Conservation (phyloP, 2,888 invertebrate genomes). For the Metellina segmentata region DNA sequence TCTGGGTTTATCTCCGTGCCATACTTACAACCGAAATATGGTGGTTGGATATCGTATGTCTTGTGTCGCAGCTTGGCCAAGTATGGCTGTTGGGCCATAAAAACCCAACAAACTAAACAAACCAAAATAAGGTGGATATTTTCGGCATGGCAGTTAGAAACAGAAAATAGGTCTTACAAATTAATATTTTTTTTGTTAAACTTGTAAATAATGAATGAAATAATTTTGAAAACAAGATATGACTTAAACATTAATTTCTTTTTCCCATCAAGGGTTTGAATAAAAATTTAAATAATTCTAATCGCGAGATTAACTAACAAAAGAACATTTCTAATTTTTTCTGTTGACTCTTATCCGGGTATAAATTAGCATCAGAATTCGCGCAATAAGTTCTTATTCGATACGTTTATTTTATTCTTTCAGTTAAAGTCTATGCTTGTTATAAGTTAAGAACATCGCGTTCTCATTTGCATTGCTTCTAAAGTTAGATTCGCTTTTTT, state of each 20-base stretch:
- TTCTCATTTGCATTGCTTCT: background rate
- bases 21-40: background rate
- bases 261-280: background rate
- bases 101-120: too few relatives aligned
- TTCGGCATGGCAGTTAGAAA: background rate
- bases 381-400: background rate
- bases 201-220: background rate
- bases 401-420: background rate
- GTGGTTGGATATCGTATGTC: too few relatives aligned
- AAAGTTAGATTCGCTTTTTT: background rate
- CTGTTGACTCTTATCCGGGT: background rate
- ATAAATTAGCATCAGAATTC: background rate
- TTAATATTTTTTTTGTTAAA: background rate
- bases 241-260: background rate
- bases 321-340: background rate
- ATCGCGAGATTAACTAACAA: background rate
- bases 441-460: background rate
- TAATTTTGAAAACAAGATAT: background rate
- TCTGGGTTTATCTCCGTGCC: background rate
- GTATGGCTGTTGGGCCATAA: too few relatives aligned
- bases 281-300: background rate
- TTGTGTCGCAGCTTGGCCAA: too few relatives aligned
- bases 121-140: background rate
- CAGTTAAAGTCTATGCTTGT: background rate
- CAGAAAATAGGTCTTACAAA: background rate